phyloP scores from a whole-genome alignment of 92 coral and sea anemone genomes.

The Palythoa grandiflora region DNA sequence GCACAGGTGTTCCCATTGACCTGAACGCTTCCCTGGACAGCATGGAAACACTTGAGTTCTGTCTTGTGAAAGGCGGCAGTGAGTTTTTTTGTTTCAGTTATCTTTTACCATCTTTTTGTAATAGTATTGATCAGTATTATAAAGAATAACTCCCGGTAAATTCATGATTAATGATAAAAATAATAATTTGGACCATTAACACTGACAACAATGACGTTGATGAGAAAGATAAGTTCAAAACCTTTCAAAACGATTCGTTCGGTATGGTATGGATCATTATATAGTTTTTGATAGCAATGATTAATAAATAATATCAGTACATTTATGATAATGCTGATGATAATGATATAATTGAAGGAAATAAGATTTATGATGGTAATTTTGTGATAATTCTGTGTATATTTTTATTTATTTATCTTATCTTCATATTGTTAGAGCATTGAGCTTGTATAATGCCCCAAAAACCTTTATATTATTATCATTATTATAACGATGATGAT shows the following conservation, averaged over 20 bases:
- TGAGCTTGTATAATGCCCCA: no score
- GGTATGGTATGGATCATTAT: not conserved
- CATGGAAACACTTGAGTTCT: constrained; percentile 92
- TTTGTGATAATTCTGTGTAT: no score
- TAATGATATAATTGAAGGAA: not conserved
- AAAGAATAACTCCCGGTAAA: not conserved
- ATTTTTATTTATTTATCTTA: no score
- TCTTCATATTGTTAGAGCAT: no score
- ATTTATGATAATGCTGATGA: not conserved
- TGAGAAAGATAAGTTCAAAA: not conserved
- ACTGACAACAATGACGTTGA: not conserved
- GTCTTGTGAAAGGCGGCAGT: constrained; percentile 87
- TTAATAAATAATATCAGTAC: not conserved
- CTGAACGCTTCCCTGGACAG: constrained; percentile 88
- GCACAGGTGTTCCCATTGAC: constrained; percentile 76
- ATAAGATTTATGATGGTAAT: not conserved
- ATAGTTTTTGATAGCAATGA: not conserved
- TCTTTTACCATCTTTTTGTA: not conserved
- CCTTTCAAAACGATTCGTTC: no score
- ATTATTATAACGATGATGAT: not conserved
- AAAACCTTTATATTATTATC: no score
- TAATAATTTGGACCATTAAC: not conserved
- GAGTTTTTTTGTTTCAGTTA: constrained; percentile 45
- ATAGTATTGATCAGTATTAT: not conserved
- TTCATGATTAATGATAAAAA: not conserved